Evolutionary conservation across 2,797 vertebrate species (phyloP).

Genomic region (Thamnophis elegans): DNA sequence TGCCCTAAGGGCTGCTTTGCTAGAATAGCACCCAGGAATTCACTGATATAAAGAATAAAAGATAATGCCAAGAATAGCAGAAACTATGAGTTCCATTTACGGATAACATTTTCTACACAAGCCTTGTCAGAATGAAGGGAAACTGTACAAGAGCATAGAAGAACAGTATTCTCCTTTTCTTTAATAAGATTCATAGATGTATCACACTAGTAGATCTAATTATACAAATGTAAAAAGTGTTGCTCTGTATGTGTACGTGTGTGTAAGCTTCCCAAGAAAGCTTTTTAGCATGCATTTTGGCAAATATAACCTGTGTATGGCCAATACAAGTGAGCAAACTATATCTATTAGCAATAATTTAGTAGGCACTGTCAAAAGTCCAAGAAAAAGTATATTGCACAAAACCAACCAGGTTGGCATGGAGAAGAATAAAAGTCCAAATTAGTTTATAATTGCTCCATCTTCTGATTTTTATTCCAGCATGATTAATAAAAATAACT

Average conservation of each 20-base stretch:
- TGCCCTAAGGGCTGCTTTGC: constrained; percentile 45
- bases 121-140: not conserved
- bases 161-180: not conserved
- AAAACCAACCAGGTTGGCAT: not conserved
- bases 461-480: not conserved
- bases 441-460: constrained; percentile 2
- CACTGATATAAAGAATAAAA: constrained; percentile 40
- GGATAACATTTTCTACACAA: not conserved
- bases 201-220: not conserved
- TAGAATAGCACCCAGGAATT: not conserved
- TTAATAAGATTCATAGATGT: not conserved
- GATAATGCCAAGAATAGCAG: constrained; percentile 20
- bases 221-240: not conserved
- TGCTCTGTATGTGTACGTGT: not conserved
- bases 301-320: constrained; percentile 16
- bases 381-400: not conserved
- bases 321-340: not conserved
- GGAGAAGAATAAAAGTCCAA: not conserved
- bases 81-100: constrained; percentile 9
- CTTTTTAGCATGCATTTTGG: constrained; percentile 27
- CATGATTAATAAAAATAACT: constrained; percentile 16
- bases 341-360: constrained; percentile 4
- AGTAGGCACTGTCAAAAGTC: not conserved
- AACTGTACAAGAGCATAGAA: not conserved
- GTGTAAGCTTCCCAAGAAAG: not conserved